These are phyloP conservation scores for Garra rufa DNA, from an alignment of 2,113 vertebrate species.

Conservation along the genomic window DNA sequence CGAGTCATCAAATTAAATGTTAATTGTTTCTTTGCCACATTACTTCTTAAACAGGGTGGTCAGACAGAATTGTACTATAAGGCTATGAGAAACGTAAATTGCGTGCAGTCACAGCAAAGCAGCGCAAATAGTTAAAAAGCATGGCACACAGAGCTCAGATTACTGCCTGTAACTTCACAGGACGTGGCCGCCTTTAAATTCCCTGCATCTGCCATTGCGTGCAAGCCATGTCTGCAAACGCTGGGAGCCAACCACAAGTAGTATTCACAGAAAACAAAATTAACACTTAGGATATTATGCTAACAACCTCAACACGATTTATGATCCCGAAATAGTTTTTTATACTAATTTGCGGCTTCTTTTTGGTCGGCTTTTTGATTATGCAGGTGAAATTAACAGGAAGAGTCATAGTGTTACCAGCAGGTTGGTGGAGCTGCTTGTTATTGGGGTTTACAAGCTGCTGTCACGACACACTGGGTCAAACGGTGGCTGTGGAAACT, in stretches of 20 bases:
- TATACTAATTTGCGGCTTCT: conserved; percentile 68
- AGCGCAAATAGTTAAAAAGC: conserved; percentile 1
- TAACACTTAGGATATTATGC: conserved; percentile 71
- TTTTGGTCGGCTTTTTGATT: conserved; percentile 67
- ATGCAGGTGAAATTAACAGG: conserved; percentile 72
- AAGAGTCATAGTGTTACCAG: conserved; percentile 63
- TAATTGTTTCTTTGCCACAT: not conserved
- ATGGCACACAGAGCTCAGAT: not conserved
- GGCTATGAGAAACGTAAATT: not conserved
- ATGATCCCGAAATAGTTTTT: conserved; percentile 67
- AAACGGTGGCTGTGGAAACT: not conserved
- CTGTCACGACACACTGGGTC: conserved; percentile 68
- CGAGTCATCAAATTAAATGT: not conserved
- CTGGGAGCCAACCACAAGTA: conserved; percentile 69
- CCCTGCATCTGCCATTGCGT: conserved; percentile 56
- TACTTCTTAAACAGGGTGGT: not conserved
- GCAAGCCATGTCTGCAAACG: conserved; percentile 62
- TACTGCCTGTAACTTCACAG: conserved; percentile 38
- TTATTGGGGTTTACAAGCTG: conserved; percentile 58
- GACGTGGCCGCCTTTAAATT: conserved; percentile 56
- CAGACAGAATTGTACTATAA: not conserved
- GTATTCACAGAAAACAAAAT: conserved; percentile 69
- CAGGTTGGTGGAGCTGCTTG: conserved; percentile 41
- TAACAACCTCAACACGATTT: conserved; percentile 67
- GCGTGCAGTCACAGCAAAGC: not conserved